These are phyloP conservation scores for Amphilophus citrinellus DNA, from an alignment of 2,113 vertebrate species.

Conservation along the genomic window DNA sequence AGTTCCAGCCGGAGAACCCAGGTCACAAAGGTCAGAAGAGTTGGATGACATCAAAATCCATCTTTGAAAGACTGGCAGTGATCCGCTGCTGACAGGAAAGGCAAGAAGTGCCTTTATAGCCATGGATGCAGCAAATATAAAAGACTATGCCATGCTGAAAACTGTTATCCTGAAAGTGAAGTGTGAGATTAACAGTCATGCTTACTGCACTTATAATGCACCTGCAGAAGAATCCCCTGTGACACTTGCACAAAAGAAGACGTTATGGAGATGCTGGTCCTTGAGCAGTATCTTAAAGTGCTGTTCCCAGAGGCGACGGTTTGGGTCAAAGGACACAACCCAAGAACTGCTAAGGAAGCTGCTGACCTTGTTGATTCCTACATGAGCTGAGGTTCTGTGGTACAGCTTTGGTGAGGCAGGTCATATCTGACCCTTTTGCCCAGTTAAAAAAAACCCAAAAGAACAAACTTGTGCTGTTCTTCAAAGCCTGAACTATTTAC, in stretches of 20 bases:
- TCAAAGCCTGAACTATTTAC: not conserved
- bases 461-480: accelerated
- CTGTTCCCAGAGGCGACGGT: not conserved
- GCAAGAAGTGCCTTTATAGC: not conserved
- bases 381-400: not conserved
- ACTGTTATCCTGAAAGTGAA: not conserved
- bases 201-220: not conserved
- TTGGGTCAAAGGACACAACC: not conserved
- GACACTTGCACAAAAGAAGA: constrained; percentile 4
- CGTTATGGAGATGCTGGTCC: not conserved
- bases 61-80: not conserved
- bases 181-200: not conserved
- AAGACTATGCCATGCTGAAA: not conserved
- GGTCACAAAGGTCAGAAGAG: not conserved
- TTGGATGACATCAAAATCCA: not conserved
- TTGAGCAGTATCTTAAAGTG: constrained; percentile 5
- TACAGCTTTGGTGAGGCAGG: too few relatives aligned
- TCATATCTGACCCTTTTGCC: too few relatives aligned
- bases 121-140: not conserved
- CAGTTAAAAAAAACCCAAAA: not conserved
- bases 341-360: not conserved
- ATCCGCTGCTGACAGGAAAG: not conserved
- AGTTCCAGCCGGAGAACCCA: not conserved
- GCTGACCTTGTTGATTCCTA: not conserved
- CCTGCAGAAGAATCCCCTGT: not conserved